These are phyloP conservation scores for Rhadinocentrus ornatus DNA, from an alignment of 2,797 vertebrate species.

Conservation along the genomic window DNA sequence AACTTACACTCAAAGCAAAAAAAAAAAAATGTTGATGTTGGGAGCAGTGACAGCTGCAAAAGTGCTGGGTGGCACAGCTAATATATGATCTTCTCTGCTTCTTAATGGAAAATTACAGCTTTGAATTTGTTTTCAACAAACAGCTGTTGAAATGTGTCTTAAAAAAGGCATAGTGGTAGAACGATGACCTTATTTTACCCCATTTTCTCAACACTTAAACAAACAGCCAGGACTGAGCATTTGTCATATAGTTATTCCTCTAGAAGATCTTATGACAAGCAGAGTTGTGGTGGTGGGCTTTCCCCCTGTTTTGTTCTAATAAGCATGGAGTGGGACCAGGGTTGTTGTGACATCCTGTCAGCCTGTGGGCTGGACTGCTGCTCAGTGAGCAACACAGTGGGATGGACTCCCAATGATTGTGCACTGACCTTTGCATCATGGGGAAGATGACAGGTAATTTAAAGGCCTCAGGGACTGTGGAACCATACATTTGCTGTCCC, in stretches of 20 bases:
- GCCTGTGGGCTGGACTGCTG: conserved; percentile 76
- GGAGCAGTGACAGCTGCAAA: conserved; percentile 57
- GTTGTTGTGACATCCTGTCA: conserved; percentile 81
- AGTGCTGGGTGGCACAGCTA: conserved; percentile 50
- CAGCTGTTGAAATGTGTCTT: background rate
- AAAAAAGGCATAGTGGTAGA: background rate
- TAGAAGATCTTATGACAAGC: conserved; percentile 66
- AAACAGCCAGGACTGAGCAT: conserved; percentile 16
- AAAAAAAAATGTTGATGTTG: conserved; percentile 15
- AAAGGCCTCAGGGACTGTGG: conserved; percentile 79
- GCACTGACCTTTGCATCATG: conserved; percentile 87
- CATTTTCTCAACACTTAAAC: conserved; percentile 14
- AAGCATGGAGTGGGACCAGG: conserved; percentile 62
- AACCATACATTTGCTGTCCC: conserved; percentile 70
- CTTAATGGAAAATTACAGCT: conserved; percentile 27
- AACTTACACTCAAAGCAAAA: conserved; percentile 58
- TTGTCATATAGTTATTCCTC: conserved; percentile 43
- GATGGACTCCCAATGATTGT: conserved; percentile 78
- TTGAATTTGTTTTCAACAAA: conserved; percentile 24
- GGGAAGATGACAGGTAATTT: conserved; percentile 89
- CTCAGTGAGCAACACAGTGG: conserved; percentile 69
- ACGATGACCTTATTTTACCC: conserved; percentile 5
- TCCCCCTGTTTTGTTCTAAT: conserved; percentile 76
- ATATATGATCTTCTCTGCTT: conserved; percentile 37
- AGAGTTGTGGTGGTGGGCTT: conserved; percentile 50